A percentile compares a stretch with the other conserved stretches of the same genome.
These are phyloP conservation scores for Holcopasites calliopsidis DNA, from an alignment of 1,140 invertebrate genomes.

Conservation along the genomic window DNA sequence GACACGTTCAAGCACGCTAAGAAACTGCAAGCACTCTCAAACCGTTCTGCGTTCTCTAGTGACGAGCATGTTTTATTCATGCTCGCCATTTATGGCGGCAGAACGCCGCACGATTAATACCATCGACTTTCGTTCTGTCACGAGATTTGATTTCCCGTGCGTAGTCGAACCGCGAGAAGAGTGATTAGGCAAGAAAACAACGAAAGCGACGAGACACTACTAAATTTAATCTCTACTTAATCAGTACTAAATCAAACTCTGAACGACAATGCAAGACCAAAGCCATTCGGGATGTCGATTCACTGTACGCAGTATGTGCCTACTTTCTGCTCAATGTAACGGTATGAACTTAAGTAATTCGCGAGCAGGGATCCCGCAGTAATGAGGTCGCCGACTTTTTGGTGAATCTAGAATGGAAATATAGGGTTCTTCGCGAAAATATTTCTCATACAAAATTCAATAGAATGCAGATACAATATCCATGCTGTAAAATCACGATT, in stretches of 20 bases:
- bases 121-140: neutral
- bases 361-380: neutral
- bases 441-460: no score
- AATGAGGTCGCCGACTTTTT: neutral
- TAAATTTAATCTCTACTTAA: neutral
- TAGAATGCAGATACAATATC: neutral
- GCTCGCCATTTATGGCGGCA: conserved; percentile 22
- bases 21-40: no score
- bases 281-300: neutral
- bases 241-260: neutral
- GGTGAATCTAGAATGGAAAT: neutral
- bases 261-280: neutral
- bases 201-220: neutral
- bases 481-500: no score
- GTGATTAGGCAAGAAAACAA: neutral
- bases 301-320: neutral
- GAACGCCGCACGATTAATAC: conserved; percentile 21
- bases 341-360: neutral
- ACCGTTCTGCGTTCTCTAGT: conserved; percentile 5
- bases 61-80: conserved; percentile 55
- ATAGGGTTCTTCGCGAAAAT: neutral
- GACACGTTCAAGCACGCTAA: no score
- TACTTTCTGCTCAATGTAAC: neutral
- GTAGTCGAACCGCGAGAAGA: neutral
- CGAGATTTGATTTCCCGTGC: neutral